These are phyloP conservation scores for Etheostoma nigrum DNA, from an alignment of 2,797 vertebrate genomes.

Conservation along the genomic window DNA sequence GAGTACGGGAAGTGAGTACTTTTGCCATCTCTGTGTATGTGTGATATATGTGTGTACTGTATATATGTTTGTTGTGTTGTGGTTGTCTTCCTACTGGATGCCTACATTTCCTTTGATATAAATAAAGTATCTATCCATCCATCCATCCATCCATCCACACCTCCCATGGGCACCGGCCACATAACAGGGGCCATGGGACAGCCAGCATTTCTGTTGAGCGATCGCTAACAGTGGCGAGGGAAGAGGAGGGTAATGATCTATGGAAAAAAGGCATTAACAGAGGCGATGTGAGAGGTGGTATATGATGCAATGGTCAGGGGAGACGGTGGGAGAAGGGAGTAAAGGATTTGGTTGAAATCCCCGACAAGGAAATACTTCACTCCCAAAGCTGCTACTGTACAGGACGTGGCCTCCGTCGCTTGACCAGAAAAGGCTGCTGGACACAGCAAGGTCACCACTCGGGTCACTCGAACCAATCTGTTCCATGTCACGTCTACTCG, in stretches of 20 bases:
- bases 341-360: conserved; percentile 71
- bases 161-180: conserved; percentile 65
- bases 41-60: no score
- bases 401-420: conserved; percentile 8
- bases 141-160: not conserved
- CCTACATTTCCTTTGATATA: no score
- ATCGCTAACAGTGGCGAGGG: conserved; percentile 70
- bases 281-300: conserved; percentile 67
- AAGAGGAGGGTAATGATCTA: conserved; percentile 80
- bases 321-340: conserved; percentile 66
- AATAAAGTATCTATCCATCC: no score
- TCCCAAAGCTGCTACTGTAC: conserved; percentile 36
- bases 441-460: conserved; percentile 45
- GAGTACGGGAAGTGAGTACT: no score
- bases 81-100: no score
- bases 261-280: conserved; percentile 78
- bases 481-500: conserved; percentile 22
- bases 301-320: conserved; percentile 60
- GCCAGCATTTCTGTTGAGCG: conserved; percentile 74
- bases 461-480: conserved; percentile 48
- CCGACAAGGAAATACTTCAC: conserved; percentile 56
- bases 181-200: conserved; percentile 51
- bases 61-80: no score
- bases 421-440: conserved; percentile 27
- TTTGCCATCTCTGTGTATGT: no score